These are phyloP conservation scores for Chelon labrosus DNA, from an alignment of 2,797 vertebrate genomes.

Conservation along the genomic window DNA sequence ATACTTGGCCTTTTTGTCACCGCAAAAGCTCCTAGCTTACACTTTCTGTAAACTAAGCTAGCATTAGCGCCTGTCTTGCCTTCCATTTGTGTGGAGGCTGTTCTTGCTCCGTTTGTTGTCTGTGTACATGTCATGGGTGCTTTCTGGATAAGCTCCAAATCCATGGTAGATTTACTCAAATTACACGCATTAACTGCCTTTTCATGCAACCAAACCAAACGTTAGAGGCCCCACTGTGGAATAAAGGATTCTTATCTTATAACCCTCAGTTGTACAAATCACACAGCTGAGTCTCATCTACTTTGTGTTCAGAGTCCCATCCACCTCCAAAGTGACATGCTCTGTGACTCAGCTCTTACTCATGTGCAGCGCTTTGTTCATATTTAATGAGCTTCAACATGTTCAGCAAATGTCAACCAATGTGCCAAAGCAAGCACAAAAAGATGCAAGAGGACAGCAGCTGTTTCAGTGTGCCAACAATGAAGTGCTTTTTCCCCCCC, in stretches of 20 bases:
- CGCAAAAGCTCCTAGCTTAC: no score
- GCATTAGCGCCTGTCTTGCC: no score
- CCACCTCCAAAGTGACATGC: slow-evolving; percentile 46
- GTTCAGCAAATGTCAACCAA: slow-evolving; percentile 57
- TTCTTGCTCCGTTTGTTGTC: no score
- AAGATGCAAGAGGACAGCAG: slow-evolving; percentile 29
- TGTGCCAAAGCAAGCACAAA: slow-evolving; percentile 18
- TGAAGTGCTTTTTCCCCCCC: slow-evolving; percentile 7
- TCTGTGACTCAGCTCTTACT: slow-evolving; percentile 69
- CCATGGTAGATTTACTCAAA: not conserved
- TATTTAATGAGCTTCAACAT: slow-evolving; percentile 50
- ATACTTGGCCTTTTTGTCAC: no score
- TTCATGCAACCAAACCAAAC: no score
- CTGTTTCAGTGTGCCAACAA: slow-evolving; percentile 31
- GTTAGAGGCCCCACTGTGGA: not conserved
- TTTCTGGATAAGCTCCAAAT: not conserved
- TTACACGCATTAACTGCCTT: not conserved
- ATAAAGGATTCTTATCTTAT: not conserved
- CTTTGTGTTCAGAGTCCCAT: slow-evolving; percentile 43
- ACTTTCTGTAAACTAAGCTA: no score
- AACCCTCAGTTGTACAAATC: slow-evolving; percentile 12
- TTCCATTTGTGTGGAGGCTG: no score
- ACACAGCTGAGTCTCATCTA: slow-evolving; percentile 34
- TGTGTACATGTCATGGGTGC: no score
- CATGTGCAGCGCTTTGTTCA: slow-evolving; percentile 63